Evolutionary conservation across 2,888 invertebrate species (phyloP).

Genomic region (Sepioteuthis lessoniana): DNA sequence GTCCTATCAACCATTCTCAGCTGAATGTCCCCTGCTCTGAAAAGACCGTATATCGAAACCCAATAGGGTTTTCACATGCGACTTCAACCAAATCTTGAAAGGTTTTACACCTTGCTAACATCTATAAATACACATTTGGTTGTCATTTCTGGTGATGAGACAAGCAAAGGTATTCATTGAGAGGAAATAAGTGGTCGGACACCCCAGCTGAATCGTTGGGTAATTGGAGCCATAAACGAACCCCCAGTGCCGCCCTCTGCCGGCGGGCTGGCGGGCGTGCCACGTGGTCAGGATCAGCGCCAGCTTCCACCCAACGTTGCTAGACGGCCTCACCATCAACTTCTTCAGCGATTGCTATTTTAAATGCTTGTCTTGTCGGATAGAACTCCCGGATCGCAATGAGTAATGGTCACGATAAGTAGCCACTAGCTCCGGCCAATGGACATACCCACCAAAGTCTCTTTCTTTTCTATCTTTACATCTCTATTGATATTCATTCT

Average conservation of each 20-base stretch:
- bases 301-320: background rate
- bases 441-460: background rate
- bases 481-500: background rate
- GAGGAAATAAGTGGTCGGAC: background rate
- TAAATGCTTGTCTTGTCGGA: background rate
- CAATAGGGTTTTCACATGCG: slow-evolving; percentile 1
- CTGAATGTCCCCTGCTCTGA: background rate
- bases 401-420: slow-evolving; percentile 4
- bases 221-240: background rate
- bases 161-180: background rate
- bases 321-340: background rate
- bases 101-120: slow-evolving; percentile 20
- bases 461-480: background rate
- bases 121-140: slow-evolving; percentile 4
- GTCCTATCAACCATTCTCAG: background rate
- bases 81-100: background rate
- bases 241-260: background rate
- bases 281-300: background rate
- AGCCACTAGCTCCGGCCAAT: background rate
- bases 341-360: background rate
- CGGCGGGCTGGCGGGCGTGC: background rate
- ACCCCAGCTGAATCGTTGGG: background rate
- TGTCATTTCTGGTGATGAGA: background rate
- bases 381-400: background rate
- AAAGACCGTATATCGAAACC: background rate